A percentile compares a stretch with the other conserved stretches of the same genome.
These are phyloP conservation scores for Phaenicophaeus curvirostris DNA, from an alignment of 2,797 vertebrate species.

Conservation along the genomic window DNA sequence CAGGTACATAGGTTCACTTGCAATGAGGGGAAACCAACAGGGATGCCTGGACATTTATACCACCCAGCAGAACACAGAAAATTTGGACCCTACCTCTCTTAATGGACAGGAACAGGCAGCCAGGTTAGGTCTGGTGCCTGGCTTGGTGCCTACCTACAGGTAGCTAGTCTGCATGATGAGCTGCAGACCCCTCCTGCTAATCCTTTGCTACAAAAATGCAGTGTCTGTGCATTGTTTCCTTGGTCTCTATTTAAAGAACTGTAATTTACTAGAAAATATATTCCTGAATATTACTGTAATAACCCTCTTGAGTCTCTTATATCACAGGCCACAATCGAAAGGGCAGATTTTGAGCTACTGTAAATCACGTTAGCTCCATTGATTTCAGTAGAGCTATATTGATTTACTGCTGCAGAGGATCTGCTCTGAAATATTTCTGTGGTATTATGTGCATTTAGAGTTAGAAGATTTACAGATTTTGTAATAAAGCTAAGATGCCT, in stretches of 20 bases:
- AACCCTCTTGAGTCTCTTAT: slow-evolving; percentile 40
- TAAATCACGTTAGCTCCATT: slow-evolving; percentile 33
- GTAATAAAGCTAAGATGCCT: slow-evolving; percentile 10
- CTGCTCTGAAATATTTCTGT: slow-evolving; percentile 52
- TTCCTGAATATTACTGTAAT: slow-evolving; percentile 62
- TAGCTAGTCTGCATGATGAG: not conserved
- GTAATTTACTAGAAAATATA: slow-evolving; percentile 56
- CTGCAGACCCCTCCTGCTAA: not conserved
- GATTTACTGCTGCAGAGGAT: slow-evolving; percentile 52
- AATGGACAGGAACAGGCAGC: not conserved
- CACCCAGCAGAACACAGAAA: not conserved
- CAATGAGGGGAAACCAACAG: not conserved
- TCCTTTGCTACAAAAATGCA: not conserved
- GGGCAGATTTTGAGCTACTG: slow-evolving; percentile 49
- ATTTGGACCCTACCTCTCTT: not conserved
- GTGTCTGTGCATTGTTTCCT: not conserved
- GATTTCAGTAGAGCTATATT: slow-evolving; percentile 58
- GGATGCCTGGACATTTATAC: not conserved
- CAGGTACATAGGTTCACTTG: not conserved
- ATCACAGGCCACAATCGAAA: slow-evolving; percentile 29
- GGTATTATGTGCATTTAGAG: not conserved
- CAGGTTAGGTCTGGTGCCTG: not conserved
- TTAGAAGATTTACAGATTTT: slow-evolving; percentile 14
- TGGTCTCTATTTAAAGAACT: slow-evolving; percentile 19
- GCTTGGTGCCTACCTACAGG: not conserved